Conservation (phyloP, 2,888 invertebrate species). For the Mesopsocus fuscifrons region DNA sequence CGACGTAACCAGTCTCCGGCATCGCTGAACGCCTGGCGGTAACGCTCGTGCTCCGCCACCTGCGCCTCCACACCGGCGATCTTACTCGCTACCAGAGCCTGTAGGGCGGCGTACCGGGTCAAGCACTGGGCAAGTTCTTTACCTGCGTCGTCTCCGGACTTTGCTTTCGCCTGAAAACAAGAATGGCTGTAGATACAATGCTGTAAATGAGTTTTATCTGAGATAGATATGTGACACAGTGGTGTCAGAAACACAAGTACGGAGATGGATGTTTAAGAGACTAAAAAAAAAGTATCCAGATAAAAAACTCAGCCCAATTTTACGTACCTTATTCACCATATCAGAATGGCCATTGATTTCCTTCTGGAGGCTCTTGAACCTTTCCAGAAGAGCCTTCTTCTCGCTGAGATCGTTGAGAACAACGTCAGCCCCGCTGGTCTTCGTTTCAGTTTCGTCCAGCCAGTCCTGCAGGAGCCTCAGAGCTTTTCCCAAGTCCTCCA, state of each 20-base stretch:
- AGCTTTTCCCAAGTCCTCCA: slow-evolving; percentile 74
- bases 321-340: slow-evolving; percentile 28
- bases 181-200: no score
- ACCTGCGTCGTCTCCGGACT: slow-evolving; percentile 45
- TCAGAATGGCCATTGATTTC: slow-evolving; percentile 67
- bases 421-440: slow-evolving; percentile 55
- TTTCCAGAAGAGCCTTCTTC: slow-evolving; percentile 75
- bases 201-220: no score
- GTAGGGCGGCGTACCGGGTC: slow-evolving; percentile 48
- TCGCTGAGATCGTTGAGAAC: slow-evolving; percentile 71
- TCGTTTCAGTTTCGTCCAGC: slow-evolving; percentile 74
- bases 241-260: no score
- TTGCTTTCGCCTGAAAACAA: slow-evolving; percentile 32
- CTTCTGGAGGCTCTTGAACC: slow-evolving; percentile 61
- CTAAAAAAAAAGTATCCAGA: no score
- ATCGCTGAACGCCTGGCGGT: slow-evolving; percentile 61
- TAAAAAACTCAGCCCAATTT: no score
- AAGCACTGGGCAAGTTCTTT: slow-evolving; percentile 46
- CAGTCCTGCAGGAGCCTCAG: slow-evolving; percentile 68
- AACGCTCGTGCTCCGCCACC: slow-evolving; percentile 72
- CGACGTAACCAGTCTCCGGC: slow-evolving; percentile 73
- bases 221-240: no score
- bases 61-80: slow-evolving; percentile 44
- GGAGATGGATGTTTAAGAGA: no score
- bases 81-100: slow-evolving; percentile 27